These are phyloP conservation scores for Drosophila erecta DNA, from an alignment of 1,140 invertebrate genomes.

Conservation along the genomic window DNA sequence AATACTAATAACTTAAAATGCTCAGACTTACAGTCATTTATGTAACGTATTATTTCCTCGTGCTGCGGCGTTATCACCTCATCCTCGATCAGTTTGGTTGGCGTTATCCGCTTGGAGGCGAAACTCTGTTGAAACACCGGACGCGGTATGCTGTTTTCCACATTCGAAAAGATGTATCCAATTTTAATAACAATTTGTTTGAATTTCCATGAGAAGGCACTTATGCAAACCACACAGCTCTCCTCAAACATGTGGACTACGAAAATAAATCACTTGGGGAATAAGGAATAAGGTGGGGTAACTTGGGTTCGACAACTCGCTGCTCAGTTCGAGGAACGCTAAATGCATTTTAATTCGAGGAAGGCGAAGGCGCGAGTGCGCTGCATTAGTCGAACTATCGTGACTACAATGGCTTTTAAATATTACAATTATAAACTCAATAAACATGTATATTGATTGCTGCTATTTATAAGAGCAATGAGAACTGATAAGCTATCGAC, in stretches of 20 bases:
- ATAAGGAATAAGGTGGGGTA: conserved; percentile 3
- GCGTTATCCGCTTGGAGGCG: conserved; percentile 71
- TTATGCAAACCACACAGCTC: conserved; percentile 46
- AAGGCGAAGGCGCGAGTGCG: not conserved
- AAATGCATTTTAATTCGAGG: conserved; percentile 5
- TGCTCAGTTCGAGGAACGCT: conserved; percentile 7
- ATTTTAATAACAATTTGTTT: conserved; percentile 36
- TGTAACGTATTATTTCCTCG: conserved; percentile 85
- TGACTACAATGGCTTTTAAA: not conserved
- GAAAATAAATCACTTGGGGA: conserved; percentile 48
- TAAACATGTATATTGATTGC: not conserved
- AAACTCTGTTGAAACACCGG: conserved; percentile 85
- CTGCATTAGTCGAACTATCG: not conserved
- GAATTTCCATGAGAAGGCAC: conserved; percentile 17
- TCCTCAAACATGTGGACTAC: conserved; percentile 43
- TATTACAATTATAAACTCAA: too few relatives aligned
- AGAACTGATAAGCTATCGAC: not conserved
- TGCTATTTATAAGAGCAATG: not conserved
- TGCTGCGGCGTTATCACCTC: conserved; percentile 84
- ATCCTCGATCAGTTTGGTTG: conserved; percentile 79
- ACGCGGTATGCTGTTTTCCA: conserved; percentile 81
- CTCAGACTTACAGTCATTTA: conserved; percentile 80
- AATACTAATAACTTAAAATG: too few relatives aligned
- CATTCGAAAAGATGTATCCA: conserved; percentile 31
- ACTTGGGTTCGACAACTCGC: conserved; percentile 25